Evolutionary conservation across 2,113 vertebrate species (phyloP).

Genomic region (Galeopterus variegatus): DNA sequence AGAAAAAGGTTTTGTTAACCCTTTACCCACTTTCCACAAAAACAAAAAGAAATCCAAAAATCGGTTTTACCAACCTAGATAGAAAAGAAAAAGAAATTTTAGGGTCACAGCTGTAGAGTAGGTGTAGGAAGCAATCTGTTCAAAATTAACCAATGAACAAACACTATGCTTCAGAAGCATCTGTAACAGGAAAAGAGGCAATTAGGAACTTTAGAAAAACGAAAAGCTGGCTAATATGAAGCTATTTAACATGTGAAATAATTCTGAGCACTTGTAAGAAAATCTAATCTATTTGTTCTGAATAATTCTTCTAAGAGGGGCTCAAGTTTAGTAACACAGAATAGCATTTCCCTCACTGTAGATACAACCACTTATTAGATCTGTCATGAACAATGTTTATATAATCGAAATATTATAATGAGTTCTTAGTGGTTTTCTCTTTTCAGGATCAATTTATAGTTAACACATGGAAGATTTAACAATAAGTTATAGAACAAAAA

Average conservation of each 20-base stretch:
- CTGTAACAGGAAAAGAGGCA: not conserved
- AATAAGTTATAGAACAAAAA: constrained; percentile 30
- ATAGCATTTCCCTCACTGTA: not conserved
- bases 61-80: not conserved
- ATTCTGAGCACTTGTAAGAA: constrained; percentile 15
- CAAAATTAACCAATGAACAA: constrained; percentile 31
- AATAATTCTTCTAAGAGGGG: constrained; percentile 42
- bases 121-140: constrained; percentile 13
- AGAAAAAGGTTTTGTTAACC: not conserved
- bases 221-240: constrained; percentile 22
- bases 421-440: constrained; percentile 23
- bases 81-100: constrained; percentile 52
- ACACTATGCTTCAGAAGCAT: not conserved
- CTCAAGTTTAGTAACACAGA: not conserved
- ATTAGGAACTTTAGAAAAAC: constrained; percentile 52
- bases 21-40: not conserved
- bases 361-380: not conserved
- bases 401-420: not conserved
- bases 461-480: constrained; percentile 40
- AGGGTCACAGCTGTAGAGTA: not conserved
- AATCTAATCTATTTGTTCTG: not conserved
- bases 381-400: constrained; percentile 1
- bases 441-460: not conserved
- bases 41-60: constrained; percentile 4
- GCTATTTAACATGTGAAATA: constrained; percentile 13